A percentile compares a stretch with the other conserved stretches of the same genome.
Conservation (phyloP, 2,888 invertebrate species). For the Parnassius mnemosyne region DNA sequence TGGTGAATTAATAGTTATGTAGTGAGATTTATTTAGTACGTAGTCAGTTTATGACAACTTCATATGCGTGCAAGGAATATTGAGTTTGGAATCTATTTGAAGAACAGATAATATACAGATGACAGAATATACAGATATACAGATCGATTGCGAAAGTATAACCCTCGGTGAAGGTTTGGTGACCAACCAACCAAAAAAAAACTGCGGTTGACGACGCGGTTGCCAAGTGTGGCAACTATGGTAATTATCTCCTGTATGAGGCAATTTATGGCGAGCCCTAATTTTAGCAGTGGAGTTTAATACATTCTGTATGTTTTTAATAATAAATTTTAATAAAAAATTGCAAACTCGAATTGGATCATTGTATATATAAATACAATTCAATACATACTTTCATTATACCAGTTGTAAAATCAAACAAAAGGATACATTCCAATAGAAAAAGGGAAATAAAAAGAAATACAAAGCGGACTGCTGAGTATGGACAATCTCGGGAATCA, state of each 20-base stretch:
- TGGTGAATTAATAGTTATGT: neutral
- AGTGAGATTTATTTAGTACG: neutral
- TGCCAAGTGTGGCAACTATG: no score
- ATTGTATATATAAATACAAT: no score
- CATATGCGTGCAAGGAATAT: neutral
- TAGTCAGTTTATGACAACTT: neutral
- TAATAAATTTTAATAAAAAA: no score
- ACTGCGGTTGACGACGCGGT: no score
- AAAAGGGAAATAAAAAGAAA: neutral
- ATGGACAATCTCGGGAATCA: neutral
- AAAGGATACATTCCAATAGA: neutral
- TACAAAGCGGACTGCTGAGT: slow-evolving; percentile 4
- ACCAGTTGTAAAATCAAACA: neutral
- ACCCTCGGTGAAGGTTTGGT: neutral
- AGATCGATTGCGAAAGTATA: neutral
- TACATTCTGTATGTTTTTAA: no score
- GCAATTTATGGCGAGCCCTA: no score
- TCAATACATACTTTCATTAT: neutral
- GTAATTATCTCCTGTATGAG: no score
- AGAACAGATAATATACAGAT: no score
- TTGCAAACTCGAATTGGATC: no score
- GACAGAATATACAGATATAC: no score
- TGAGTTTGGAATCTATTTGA: neutral
- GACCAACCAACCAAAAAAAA: no score
- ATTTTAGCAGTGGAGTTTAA: no score